Conservation (phyloP, 2,113 vertebrate species). For the Oryctolagus cuniculus region mOryCun1.1 NC_091436.1:127817501-127818000, state of each 20-base stretch:
- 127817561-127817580: background rate
- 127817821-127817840: background rate
- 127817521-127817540: background rate
- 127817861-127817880: background rate
- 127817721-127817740: background rate
- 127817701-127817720: background rate
- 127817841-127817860: background rate
- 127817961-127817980: background rate
- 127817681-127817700: conserved; percentile 6
- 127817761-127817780: background rate
- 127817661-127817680: background rate
- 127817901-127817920: background rate
- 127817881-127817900: background rate
- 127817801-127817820: background rate
- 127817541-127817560: background rate
- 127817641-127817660: background rate
- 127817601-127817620: background rate
- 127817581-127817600: background rate
- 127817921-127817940: background rate
- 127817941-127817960: background rate
- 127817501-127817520: background rate
- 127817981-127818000: background rate
- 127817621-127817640: background rate
- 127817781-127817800: background rate
- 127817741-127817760: background rate